Evolutionary conservation across 2,888 invertebrate species (phyloP).

Genomic region (Nomada ferruginata): DNA sequence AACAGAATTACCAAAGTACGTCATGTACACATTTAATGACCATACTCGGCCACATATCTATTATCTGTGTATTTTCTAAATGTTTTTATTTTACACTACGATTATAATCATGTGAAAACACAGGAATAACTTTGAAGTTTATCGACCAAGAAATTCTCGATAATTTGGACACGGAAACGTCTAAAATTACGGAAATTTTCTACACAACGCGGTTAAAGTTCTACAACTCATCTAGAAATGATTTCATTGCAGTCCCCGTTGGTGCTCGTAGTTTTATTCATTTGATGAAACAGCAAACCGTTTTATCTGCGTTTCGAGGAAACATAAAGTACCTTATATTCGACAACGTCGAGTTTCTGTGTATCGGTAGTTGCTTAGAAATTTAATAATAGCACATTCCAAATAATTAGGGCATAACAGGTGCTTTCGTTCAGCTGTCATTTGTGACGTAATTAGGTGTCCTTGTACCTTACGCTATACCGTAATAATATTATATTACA

Average conservation of each 20-base stretch:
- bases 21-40: constrained; percentile 57
- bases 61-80: constrained; percentile 45
- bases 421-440: constrained; percentile 44
- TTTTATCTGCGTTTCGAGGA: constrained; percentile 13
- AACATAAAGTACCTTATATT: constrained; percentile 20
- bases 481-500: too few species aligned
- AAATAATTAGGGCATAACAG: constrained; percentile 47
- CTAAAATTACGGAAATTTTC: constrained; percentile 11
- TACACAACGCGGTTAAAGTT: constrained; percentile 19
- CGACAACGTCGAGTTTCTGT: constrained; percentile 40
- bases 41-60: constrained; percentile 70
- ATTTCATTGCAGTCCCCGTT: constrained; percentile 6
- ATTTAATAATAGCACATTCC: constrained; percentile 56
- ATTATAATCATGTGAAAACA: constrained; percentile 1
- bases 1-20: constrained; percentile 25
- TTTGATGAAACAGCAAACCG: constrained; percentile 1
- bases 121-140: constrained; percentile 9
- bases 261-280: constrained; percentile 19
- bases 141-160: constrained; percentile 21
- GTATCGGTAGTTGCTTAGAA: constrained; percentile 37
- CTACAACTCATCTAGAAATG: constrained; percentile 10
- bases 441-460: not conserved
- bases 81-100: constrained; percentile 37
- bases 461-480: too few species aligned
- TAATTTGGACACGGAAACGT: constrained; percentile 4